These are phyloP conservation scores for Melipona beecheii DNA, from an alignment of 2,888 invertebrate genomes.

Conservation along the genomic window DNA sequence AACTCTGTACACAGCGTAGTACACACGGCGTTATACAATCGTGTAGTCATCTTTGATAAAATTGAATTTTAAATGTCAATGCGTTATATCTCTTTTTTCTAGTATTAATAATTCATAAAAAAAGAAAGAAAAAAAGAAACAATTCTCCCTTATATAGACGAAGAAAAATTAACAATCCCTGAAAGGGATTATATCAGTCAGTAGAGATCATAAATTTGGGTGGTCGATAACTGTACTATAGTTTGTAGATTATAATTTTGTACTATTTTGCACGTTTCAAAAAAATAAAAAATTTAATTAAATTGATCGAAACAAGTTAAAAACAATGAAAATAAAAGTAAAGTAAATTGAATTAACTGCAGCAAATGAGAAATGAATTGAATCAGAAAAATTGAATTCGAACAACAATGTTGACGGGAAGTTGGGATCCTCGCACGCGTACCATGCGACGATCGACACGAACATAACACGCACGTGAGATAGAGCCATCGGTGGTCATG, in stretches of 20 bases:
- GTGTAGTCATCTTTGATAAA: neutral
- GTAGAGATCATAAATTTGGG: neutral
- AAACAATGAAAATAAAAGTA: neutral
- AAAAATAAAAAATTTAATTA: neutral
- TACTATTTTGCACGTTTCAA: neutral
- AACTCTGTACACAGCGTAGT: neutral
- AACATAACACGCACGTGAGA: conserved; percentile 49
- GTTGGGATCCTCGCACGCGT: conserved; percentile 44
- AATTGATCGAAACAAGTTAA: neutral
- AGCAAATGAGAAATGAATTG: neutral
- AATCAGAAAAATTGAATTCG: neutral
- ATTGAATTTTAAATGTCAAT: neutral
- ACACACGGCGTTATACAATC: neutral
- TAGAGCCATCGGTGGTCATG: conserved; percentile 37
- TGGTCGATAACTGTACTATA: no score
- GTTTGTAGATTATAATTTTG: no score
- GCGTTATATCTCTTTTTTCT: neutral
- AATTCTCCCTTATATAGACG: rapidly evolving
- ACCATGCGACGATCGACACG: conserved; percentile 64
- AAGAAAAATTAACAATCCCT: neutral
- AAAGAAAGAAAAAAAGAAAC: neutral
- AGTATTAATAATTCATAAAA: neutral
- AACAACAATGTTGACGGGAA: neutral
- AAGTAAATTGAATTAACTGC: neutral
- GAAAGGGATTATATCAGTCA: neutral